A percentile compares a stretch with the other conserved stretches of the same genome.
These are phyloP conservation scores for Danio albolineatus DNA, from an alignment of 2,797 vertebrate species.

Conservation along the genomic window DNA sequence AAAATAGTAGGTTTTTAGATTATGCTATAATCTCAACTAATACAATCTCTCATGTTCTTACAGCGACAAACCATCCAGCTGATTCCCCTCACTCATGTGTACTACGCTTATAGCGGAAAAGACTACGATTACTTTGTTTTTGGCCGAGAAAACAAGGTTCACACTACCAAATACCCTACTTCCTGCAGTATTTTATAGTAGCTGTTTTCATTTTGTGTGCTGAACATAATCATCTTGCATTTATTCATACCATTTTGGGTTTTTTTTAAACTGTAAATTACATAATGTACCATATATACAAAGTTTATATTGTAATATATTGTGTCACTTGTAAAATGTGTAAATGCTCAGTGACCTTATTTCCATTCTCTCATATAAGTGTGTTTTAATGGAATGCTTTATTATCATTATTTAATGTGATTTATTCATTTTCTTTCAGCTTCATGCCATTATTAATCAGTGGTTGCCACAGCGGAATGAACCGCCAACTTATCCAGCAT, in stretches of 20 bases:
- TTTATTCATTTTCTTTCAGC: no score
- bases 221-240: not conserved
- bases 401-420: not conserved
- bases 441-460: no score
- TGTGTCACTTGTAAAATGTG: not conserved
- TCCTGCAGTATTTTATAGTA: constrained; percentile 71
- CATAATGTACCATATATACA: not conserved
- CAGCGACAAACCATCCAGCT: constrained; percentile 86
- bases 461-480: no score
- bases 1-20: no score
- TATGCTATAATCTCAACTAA: no score
- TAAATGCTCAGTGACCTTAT: not conserved
- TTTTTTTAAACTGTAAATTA: not conserved
- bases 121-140: constrained; percentile 80
- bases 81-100: constrained; percentile 84
- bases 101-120: constrained; percentile 78
- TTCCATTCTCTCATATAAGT: not conserved
- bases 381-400: not conserved
- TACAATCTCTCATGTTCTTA: constrained; percentile 9
- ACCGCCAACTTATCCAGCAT: no score
- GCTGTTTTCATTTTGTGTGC: not conserved
- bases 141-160: constrained; percentile 81
- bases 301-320: not conserved
- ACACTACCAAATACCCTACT: constrained; percentile 77
- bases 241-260: not conserved